Percentiles rank a stretch among this genome's conserved stretches.
Conservation (phyloP, 1,140 invertebrate genomes). For the Drosophila ambigua region DNA sequence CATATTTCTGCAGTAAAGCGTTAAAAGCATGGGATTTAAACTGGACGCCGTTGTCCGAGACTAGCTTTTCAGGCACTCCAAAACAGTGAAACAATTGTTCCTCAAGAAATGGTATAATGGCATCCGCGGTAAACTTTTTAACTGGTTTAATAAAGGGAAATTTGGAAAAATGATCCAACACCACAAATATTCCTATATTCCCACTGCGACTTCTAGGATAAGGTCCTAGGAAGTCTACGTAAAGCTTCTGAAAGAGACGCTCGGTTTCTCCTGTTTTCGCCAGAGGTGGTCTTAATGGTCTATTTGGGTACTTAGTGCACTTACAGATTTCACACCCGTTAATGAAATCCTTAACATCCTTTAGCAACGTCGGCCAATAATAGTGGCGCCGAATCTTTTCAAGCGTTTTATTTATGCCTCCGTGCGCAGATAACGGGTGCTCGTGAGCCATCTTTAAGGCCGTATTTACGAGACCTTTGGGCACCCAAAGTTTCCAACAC, state of each 20-base stretch:
- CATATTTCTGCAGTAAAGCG: background rate
- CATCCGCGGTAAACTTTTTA: background rate
- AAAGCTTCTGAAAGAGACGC: too few species aligned
- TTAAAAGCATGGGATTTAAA: background rate
- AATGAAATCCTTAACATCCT: background rate
- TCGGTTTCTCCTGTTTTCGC: background rate
- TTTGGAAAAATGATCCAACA: too few species aligned
- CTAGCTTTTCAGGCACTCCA: background rate
- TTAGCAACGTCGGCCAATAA: background rate
- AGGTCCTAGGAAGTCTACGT: conserved; percentile 1
- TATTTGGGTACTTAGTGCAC: background rate
- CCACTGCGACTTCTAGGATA: background rate
- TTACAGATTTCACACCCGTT: background rate
- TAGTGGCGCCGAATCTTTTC: background rate
- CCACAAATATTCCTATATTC: background rate
- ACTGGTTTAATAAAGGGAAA: too few species aligned
- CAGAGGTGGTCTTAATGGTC: background rate
- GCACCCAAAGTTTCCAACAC: too few species aligned
- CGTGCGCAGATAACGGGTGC: too few species aligned
- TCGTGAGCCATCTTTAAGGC: too few species aligned
- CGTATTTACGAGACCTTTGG: too few species aligned
- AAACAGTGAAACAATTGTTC: too few species aligned
- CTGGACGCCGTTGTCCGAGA: background rate
- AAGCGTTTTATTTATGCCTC: background rate
- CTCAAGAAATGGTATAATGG: too few species aligned